Evolutionary conservation across 1,140 invertebrate genomes (phyloP).

Genomic region (Helicoverpa armigera): DNA sequence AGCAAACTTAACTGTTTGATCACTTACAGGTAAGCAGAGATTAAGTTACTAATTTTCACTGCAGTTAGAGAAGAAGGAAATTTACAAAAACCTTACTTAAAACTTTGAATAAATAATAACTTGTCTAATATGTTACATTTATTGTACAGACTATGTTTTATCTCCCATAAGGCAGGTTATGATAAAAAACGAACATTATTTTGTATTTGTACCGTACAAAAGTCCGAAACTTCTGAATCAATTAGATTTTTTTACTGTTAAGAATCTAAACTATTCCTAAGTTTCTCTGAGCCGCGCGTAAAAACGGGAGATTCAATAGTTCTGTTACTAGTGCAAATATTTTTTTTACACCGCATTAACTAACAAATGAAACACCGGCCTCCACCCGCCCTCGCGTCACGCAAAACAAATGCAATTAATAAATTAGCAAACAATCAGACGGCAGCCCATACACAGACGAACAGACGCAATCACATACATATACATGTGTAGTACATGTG

Average conservation of each 20-base stretch:
- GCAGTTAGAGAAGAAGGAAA: too few relatives aligned
- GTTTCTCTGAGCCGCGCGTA: too few relatives aligned
- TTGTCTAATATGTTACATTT: background rate
- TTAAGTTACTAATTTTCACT: background rate
- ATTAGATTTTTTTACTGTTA: too few relatives aligned
- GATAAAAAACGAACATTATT: too few relatives aligned
- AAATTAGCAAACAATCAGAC: slow-evolving; percentile 28
- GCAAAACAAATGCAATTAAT: slow-evolving; percentile 21
- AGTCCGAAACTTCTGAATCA: too few relatives aligned
- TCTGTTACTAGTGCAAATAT: too few relatives aligned
- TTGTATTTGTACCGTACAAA: too few relatives aligned
- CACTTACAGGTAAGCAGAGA: slow-evolving; percentile 2
- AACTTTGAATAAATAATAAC: background rate
- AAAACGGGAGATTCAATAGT: too few relatives aligned
- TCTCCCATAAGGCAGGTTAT: too few relatives aligned
- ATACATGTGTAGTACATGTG: slow-evolving; percentile 20
- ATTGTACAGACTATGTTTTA: too few relatives aligned
- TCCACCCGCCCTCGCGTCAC: slow-evolving; percentile 15
- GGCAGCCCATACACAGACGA: slow-evolving; percentile 15
- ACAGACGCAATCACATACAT: slow-evolving; percentile 34
- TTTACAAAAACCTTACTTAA: background rate
- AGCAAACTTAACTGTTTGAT: slow-evolving; percentile 19
- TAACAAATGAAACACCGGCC: background rate
- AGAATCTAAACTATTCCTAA: too few relatives aligned
- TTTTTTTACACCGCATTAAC: background rate